Base-by-base conservation (phyloP, 2,888 invertebrate genomes). In the Scaptomyza caliginosa region DNA sequence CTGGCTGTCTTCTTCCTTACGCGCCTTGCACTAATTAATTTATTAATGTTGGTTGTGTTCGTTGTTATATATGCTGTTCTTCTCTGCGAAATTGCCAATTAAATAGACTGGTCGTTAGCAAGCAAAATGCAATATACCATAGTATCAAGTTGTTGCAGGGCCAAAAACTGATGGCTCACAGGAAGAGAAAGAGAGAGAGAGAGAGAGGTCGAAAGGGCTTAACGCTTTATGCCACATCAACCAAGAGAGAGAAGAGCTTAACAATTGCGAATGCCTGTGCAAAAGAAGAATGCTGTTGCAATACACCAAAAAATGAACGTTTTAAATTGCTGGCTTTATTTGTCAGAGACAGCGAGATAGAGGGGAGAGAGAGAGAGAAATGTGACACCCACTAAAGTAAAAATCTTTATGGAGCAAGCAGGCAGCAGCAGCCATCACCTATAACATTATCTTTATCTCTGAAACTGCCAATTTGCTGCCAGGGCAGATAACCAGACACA, bases 381-480 rank as follows among this genome's bases (percentile, higher is more conserved):
- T 82, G 69, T 86, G 86, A 88, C 86, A 87, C 88, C 88, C 74
- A 65, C 54, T 86, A 85, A 86, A 82, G 73, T 78, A 57, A 60
- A 52, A 45, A 57, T 72, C 68, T 87, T 86, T 77, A 88, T 69
- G 60, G 54, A 58, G 60, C 49, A n/a, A 38, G 54, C 38, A 38
- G 46, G 59, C 32, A 34, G 32, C 45, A 50, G 60, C 46, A 30
- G 32, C 46, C 46, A 6, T 48, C 4, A 16, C 57, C 67, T 71
- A 78, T 78, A 85, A 78, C 60, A 85, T 82, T 79, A 87, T 88
- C 86, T 86, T 78, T 86, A 88, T 79, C 88, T 76, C 88, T 82
- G 66, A 65, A 74, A 79, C 88, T 83, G 88, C 80, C 83, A 86
- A 86, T 88, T 83, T 79, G 86, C 50, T 79, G 88, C 64, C 56